Evolutionary conservation across 1,140 invertebrate genomes (phyloP), one percentile per base, ranked within the genome.

Genomic region (Sesamia nonagrioides): DNA sequence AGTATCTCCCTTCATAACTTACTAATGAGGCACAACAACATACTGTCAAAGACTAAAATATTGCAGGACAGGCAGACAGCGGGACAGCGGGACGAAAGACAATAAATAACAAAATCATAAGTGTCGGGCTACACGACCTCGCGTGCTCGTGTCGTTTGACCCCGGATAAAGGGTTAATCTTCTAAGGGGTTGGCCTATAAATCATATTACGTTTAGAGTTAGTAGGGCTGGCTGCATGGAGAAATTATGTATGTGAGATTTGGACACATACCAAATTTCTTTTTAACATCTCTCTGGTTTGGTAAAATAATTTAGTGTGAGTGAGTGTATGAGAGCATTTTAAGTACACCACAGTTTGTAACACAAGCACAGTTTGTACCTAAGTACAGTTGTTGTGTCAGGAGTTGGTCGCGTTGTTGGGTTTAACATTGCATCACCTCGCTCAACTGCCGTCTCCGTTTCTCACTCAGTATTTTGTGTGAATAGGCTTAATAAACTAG

Each of bases 121-220:
- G 84, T 84, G 84, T 82, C 81, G 78, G 84, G 68, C 83, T 86
- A 17, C 78, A 72, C 80, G 87, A 88, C 88, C 87, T 79, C 68
- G 54, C 54, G 85, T 80, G 81, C 78, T 83, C 84, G 68, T 85
- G 86, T 86, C 87, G 86, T 79, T 68, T 91, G 92, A 94, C 92
- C 92, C 88, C 82, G 87, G 89, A 90, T 91, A 89, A 94, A 92
- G 91, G 92, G 92, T 94, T 94, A 94, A 94, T 94, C 91, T 89
- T 79, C 85, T 85, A 89, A 91, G 89, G 92, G 92, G 92, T 92
- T 93, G 92, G 87, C 88, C 86, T 90, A 94, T 94, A 94, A 94
- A 94, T 94, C 91, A 94, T 94, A 86, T 88, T 90, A 87, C 84
- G 80, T 90, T 89, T 87, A 69, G 82, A 81, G 58, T 79, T 21